Base-by-base conservation (phyloP, 2,888 invertebrate genomes). In the Tinea pellionella region DNA sequence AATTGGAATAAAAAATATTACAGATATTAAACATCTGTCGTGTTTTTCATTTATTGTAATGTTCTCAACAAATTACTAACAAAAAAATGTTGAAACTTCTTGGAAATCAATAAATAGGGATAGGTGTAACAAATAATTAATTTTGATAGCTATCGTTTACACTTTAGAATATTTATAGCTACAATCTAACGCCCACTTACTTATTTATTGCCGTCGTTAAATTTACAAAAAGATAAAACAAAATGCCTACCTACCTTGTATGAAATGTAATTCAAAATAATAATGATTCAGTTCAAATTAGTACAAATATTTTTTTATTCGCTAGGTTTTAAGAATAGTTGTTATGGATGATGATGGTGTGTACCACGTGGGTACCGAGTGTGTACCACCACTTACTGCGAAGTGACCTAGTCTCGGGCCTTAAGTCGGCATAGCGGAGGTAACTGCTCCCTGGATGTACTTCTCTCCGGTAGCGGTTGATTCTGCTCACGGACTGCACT, bases 91-190 rank as follows among this genome's bases (percentile, higher is more conserved):
- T 4, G 1, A 9, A 16, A 16, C 12, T 53, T 53, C 53, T 24
- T 18, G n/a, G 53, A 71, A 78, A 77, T 76, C 74, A 78, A 80
- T 80, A 78, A 80, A 80, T 77, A 68, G 66, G 74, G 1, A 41
- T n/a, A 59, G 42, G 70, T 68, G 71, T 66, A 73, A 73, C 67
- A 69, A 70, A 73, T 75, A 75, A 78, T 79, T 80, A 80, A 76
- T 73, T 77, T 77, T 77, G 78, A 78, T 78, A 68, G 76, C 67
- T 65, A 64, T 63, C 71, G 69, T 72, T 71, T 72, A 73, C 73
- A 73, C 70, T 69, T 69, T 61, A 68, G 66, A 67, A 70, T 73
- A 77, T 78, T 78, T 77, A 78, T 69, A 74, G 69, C 65, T 69
- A 64, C 69, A 66, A 69, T 71, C 68, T 72, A 65, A 74, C 73